Base-by-base conservation (phyloP, 2,113 vertebrate species). In the Chlamydotis undulata region DNA sequence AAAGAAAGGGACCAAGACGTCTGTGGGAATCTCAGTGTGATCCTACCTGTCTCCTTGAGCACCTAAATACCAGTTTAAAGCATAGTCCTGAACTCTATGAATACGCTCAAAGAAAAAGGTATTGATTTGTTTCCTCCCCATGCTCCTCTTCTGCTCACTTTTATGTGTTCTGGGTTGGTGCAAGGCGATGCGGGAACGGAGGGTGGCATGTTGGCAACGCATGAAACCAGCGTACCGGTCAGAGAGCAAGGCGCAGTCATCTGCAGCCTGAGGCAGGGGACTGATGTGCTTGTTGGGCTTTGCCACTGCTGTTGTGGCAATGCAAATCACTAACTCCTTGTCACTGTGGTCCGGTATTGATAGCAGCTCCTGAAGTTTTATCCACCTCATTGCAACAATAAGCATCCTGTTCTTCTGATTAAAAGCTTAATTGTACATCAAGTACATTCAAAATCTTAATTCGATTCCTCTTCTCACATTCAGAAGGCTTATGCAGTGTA, bases 161-260 rank as follows among this genome's bases (percentile, higher is more conserved):
- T 55, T 24, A 4, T 33, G 18, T 10, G 7, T 37, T 80, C 21
- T 41, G 55, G 2, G 18, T 6, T 12, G 39, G 16, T 39, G 22
- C 18, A 22, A 57, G 45, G 14, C 17, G 45, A 85, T 28, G 45
- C 10, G 45, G 69, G 71, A 60, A 15, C 0, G 1, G 29, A 41
- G 59, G 21, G 60, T 1, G 2, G 19, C 43, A 45, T 0, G 1
- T 22, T 3, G 1, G 35, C 57, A 73, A 10, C 0, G 2, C 7
- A 3, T 2, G 49, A 68, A 75, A 29, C 13, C 25, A 59, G 14
- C 9, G 18, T 35, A 45, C 53, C 0, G 1, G 28, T 47, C 35
- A 9, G 41, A 43, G 39, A 85, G 33, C 31, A 52, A 63, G 43
- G 5, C 79, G 43, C 23, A 57, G 31, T 28, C 41, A 23, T 56